Percentiles rank a stretch among this genome's conserved stretches.
These are phyloP conservation scores for Abscondita cerata DNA, from an alignment of 2,888 invertebrate genomes.

Conservation along the genomic window DNA sequence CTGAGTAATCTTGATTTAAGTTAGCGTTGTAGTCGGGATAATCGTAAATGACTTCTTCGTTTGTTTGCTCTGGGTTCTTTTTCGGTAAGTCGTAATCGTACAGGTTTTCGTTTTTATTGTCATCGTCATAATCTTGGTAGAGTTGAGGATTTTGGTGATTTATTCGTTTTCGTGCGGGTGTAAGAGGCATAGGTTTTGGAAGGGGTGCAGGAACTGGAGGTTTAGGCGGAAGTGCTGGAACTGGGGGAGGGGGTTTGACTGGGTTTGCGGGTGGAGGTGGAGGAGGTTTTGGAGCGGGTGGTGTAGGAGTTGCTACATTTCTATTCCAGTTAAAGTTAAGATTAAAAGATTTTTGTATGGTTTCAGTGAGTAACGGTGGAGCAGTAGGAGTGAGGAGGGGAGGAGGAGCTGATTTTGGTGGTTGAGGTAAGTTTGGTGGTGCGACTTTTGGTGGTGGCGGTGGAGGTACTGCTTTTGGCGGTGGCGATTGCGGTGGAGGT, in stretches of 20 bases:
- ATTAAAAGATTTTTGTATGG: slow-evolving; percentile 54
- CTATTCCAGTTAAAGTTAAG: slow-evolving; percentile 56
- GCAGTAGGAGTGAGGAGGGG: slow-evolving; percentile 31
- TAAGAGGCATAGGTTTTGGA: slow-evolving; percentile 19
- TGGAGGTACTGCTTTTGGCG: slow-evolving; percentile 39
- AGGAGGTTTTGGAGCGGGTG: slow-evolving; percentile 32
- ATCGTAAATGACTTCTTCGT: slow-evolving; percentile 13
- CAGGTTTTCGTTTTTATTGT: slow-evolving; percentile 19
- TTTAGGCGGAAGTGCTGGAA: slow-evolving; percentile 17
- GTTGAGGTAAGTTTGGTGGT: slow-evolving; percentile 32
- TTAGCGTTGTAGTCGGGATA: slow-evolving; percentile 14
- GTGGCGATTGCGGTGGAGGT: slow-evolving; percentile 37
- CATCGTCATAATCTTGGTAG: slow-evolving; percentile 35
- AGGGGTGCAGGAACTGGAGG: slow-evolving; percentile 19
- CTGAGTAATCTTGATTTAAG: slow-evolving; percentile 24
- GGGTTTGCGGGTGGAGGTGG: neutral
- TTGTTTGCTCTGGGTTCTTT: slow-evolving; percentile 13
- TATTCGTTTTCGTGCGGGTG: slow-evolving; percentile 23
- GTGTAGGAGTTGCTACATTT: slow-evolving; percentile 44
- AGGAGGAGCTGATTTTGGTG: slow-evolving; percentile 30
- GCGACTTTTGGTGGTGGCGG: slow-evolving; percentile 34
- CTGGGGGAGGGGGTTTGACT: slow-evolving; percentile 15
- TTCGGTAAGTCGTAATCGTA: slow-evolving; percentile 34
- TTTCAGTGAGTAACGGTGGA: slow-evolving; percentile 51
- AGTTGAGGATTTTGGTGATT: slow-evolving; percentile 23